These are phyloP conservation scores for Talpa occidentalis DNA, from an alignment of 2,113 vertebrate species.

Conservation along the genomic window DNA sequence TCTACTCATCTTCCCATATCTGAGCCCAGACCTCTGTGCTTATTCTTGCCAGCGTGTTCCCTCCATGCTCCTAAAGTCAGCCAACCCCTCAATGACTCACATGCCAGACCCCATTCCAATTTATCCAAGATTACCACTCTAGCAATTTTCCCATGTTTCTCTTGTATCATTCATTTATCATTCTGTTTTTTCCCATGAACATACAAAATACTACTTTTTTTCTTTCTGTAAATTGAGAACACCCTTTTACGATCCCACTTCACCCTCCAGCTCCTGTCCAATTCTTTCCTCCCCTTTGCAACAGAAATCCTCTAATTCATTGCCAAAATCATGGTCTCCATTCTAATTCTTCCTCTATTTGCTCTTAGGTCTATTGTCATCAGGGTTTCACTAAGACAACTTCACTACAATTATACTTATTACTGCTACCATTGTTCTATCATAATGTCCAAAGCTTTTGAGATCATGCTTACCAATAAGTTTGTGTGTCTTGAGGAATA, in stretches of 20 bases:
- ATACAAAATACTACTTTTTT: neutral
- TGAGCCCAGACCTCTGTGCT: neutral
- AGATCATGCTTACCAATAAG: neutral
- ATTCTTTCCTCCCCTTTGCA: neutral
- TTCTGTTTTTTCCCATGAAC: neutral
- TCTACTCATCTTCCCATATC: neutral
- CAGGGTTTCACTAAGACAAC: neutral
- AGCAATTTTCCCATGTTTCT: neutral
- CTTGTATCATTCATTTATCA: neutral
- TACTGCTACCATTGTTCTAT: neutral
- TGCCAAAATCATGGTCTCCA: neutral
- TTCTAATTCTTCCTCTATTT: neutral
- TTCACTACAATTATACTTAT: neutral
- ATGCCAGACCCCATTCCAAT: neutral
- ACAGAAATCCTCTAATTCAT: neutral
- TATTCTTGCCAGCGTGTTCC: neutral
- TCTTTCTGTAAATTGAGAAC: neutral
- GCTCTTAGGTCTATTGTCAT: neutral
- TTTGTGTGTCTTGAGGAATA: neutral
- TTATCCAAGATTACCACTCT: neutral
- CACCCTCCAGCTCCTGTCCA: neutral
- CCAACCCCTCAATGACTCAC: neutral
- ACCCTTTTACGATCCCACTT: neutral
- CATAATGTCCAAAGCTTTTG: constrained; percentile 4
- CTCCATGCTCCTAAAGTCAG: neutral